Evolutionary conservation across 2,797 vertebrate species (phyloP).

Genomic region (Cuculus canorus): DNA sequence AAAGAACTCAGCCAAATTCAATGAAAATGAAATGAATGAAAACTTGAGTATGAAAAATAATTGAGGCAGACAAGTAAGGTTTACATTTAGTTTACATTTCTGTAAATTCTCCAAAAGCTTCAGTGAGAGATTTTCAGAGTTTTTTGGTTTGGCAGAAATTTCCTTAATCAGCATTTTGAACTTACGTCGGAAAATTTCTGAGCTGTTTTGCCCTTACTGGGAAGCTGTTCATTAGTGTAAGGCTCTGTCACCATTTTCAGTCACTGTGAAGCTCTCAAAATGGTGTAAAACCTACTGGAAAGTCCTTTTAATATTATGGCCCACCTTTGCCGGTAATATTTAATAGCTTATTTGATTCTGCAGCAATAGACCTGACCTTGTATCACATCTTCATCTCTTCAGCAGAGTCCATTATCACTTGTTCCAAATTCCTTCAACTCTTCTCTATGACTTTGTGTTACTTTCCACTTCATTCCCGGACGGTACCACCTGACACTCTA

Average conservation of each 20-base stretch:
- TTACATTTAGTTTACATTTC: not conserved
- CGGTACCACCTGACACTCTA: not conserved
- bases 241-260: not conserved
- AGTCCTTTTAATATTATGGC: not conserved
- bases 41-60: not conserved
- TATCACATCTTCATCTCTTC: not conserved
- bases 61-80: not conserved
- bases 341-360: not conserved
- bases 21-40: not conserved
- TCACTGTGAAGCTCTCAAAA: not conserved
- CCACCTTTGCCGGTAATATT: slow-evolving; percentile 30
- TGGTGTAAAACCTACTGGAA: not conserved
- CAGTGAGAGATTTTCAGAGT: not conserved
- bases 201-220: not conserved
- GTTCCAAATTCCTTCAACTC: slow-evolving; percentile 7
- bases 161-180: not conserved
- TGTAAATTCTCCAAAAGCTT: not conserved
- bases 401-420: slow-evolving; percentile 23
- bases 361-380: slow-evolving; percentile 11
- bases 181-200: not conserved
- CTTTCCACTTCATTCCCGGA: slow-evolving; percentile 35
- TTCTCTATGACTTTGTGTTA: slow-evolving; percentile 36
- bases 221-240: not conserved
- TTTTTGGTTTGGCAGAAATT: slow-evolving; percentile 7
- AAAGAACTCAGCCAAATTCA: not conserved